Base-by-base conservation (phyloP, 92 coral and sea anemone species). In the Chrysogorgia sp. region DNA sequence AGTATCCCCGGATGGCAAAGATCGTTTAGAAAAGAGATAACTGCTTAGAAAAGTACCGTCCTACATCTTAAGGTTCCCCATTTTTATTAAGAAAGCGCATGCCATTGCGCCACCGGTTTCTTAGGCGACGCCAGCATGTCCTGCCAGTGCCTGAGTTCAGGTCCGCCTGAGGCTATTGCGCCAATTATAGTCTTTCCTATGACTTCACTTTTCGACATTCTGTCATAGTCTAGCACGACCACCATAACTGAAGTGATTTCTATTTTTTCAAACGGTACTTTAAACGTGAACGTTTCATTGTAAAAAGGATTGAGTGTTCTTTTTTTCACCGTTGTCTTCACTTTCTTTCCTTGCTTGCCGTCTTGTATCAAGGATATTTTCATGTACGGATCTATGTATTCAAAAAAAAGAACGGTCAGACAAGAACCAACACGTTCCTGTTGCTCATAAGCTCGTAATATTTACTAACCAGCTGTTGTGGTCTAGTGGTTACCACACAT, bases 131-230 rank as follows among this genome's bases (percentile, higher is more conserved):
- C 98, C 57, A 91, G 66, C 98, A 92, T 94, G 35, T 94, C 98
- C 17, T 81, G 84, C 98, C 98, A 94, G 77, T 94, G 98, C 49
- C 96, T 86, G 25, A 84, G 87, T 40, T 92, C 98, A 5, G 93
- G 96, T 0, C 98, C 98, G 6, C 78, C 78, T 35, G 92, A 64
- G 1, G 98, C 93, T 33, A 94, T 68, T 59, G 92, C 98, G 7
- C 98, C 98, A 34, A 94, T 96, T 33, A 94, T 93, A 52, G 96
- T 89, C 63, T 91, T 94, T n/a, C 98, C 98, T 31, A 94, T 94
- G 37, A 94, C 88, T 68, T 94, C 98, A 64, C 98, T 94, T 70
- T 88, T 90, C 15, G 97, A 96, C 65, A 94, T 91, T 24, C 98
- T 86, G 81, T 94, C 98, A 72, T 88, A 94, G 74, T 94, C 98